phyloP scores from a whole-genome alignment of 1,140 invertebrate genomes.

The Adelges cooleyi region DNA sequence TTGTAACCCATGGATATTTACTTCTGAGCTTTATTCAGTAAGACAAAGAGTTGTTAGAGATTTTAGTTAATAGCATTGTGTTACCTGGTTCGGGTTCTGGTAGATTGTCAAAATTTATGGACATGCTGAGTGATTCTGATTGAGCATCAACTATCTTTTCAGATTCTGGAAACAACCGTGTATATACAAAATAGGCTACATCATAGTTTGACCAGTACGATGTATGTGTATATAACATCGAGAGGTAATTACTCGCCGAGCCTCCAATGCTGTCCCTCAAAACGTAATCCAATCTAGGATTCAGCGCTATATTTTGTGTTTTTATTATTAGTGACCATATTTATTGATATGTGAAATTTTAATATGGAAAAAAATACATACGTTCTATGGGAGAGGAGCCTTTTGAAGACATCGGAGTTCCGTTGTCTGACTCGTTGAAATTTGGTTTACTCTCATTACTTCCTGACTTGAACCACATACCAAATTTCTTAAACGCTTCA shows the following conservation, averaged over 20 bases:
- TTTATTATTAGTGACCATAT: background rate
- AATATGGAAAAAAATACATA: background rate
- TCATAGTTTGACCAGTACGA: conserved; percentile 60
- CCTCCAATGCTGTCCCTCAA: conserved; percentile 46
- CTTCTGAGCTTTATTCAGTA: too few species aligned
- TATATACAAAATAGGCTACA: conserved; percentile 56
- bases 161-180: conserved; percentile 48
- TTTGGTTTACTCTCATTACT: conserved; percentile 10
- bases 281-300: conserved; percentile 54
- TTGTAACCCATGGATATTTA: too few species aligned
- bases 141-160: conserved; percentile 33
- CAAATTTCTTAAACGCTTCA: conserved; percentile 9
- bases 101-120: background rate
- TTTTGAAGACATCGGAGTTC: background rate
- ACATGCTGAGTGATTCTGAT: too few species aligned
- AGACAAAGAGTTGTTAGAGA: too few species aligned
- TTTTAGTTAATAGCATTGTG: too few species aligned
- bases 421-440: background rate
- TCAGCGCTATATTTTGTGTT: conserved; percentile 41
- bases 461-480: conserved; percentile 1
- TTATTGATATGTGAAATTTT: background rate
- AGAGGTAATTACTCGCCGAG: conserved; percentile 46
- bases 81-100: conserved; percentile 18
- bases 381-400: background rate
- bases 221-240: conserved; percentile 56